Evolutionary conservation across 2,888 invertebrate species (phyloP), one percentile per base, ranked within the genome.

Genomic region (Anthophora plumipes): DNA sequence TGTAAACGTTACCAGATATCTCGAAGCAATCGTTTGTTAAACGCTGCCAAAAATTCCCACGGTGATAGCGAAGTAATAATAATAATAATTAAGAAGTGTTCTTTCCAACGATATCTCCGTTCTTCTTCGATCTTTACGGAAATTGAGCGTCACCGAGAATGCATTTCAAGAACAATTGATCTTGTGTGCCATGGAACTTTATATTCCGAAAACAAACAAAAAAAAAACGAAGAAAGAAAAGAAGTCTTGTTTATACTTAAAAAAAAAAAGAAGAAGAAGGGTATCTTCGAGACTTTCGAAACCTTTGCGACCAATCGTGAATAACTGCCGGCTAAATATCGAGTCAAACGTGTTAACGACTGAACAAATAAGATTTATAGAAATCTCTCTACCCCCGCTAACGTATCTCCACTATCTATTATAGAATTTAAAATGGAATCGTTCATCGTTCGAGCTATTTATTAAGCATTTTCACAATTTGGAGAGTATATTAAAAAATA

Each of bases 121-220:
- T 25, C 48, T 71, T 57, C 61, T 61, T 55, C 52, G 14, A 52
- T 48, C 57, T 61, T 72, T 71, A 14, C 9, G 31, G 25, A 67
- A 55, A 55, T 72, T 37, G 31, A 71, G 52, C 76, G 60, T 66
- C 52, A 55, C 74, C 71, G 74, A 72, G 66, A 52, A 31, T 80
- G 64, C 73, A 74, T 77, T 43, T 75, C 75, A 84, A 76, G 82
- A 83, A 77, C 73, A 71, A 80, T 81, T n/a, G 86, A 83, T 85
- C 83, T 85, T 83, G 81, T 87, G 88, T 90, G 90, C 89, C 89
- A 90, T 89, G 86, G 74, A 82, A 82, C 85, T 80, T 77, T 84
- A 50, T 68, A 67, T 3, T 43, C n/a, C n/a, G n/a, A 72, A 77
- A 68, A 22, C 31, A 41, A 31, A 43, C 14, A 46, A 46, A n/a